Base-by-base conservation (phyloP, 64 coral and sea anemone genomes). In the Montipora sp. region DNA sequence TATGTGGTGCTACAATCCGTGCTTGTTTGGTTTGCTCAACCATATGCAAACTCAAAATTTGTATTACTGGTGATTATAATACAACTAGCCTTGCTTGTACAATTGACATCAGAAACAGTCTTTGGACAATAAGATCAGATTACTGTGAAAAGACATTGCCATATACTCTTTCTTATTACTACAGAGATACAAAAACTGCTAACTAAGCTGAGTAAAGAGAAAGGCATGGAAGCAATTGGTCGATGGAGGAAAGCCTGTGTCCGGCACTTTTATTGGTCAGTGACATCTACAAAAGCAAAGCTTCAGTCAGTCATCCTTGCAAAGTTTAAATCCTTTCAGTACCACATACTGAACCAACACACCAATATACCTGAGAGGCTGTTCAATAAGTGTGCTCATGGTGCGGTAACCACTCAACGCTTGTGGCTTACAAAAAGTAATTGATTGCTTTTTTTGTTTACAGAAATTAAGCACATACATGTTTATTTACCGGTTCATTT, bases 221-320 rank as follows among this genome's bases (percentile, higher is more conserved):
- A 90, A 81, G 89, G 89, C 3, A 72, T 68, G 59, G 89, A 90
- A 21, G 44, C 76, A 18, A 83, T 91, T 75, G 79, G 79, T 72
- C 78, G 89, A 73, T 91, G 89, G 89, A 91, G 80, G 48, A 91
- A 91, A 70, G 77, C 89, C 46, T 91, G 88, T 49, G 77, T 90
- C 15, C 77, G 88, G 5, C 88, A 90, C 77, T 90, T 90, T 27
- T 90, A 90, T 90, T 90, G 88, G 77, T 80, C 55, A 47, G 88
- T 90, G n/a, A 90, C 88, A 90, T 90, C 88, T 90, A 90, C 88
- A 22, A 43, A 66, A 90, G 36, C 88, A 80, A 90, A 80, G 77
- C 75, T 80, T 36, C 53, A 80, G 36, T 11, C 70, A 90, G 75
- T 90, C 48, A 80, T 90, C 77, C 12, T 90, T 77, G 88, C 88